A percentile compares a stretch with the other conserved stretches of the same genome.
These are phyloP conservation scores for Zosterops hypoxanthus DNA, from an alignment of 2,113 vertebrate species.

Conservation along the genomic window DNA sequence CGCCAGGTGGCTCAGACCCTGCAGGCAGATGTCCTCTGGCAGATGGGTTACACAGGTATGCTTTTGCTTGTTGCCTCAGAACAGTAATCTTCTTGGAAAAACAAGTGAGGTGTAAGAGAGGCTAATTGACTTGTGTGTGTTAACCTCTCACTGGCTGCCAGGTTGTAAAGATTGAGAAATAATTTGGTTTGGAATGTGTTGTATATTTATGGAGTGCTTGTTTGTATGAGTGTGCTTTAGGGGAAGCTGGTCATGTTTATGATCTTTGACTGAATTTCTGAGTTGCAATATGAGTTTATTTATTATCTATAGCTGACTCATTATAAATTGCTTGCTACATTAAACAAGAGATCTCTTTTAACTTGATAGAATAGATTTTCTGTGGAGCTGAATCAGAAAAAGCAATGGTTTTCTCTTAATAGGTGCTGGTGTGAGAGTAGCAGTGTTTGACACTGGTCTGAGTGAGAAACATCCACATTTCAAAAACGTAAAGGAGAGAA, in stretches of 20 bases:
- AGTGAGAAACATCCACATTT: constrained; percentile 98
- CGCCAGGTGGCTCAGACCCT: constrained; percentile 96
- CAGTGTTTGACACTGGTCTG: constrained; percentile 96
- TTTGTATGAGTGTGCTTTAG: not conserved
- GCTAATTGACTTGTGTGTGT: not conserved
- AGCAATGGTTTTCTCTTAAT: not conserved
- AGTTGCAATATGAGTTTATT: not conserved
- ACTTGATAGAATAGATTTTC: not conserved
- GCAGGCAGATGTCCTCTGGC: constrained; percentile 97
- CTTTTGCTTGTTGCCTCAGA: not conserved
- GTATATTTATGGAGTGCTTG: not conserved
- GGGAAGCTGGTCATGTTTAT: not conserved
- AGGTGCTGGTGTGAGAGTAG: constrained; percentile 95
- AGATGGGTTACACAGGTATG: constrained; percentile 96
- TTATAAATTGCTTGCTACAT: not conserved
- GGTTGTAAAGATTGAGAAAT: not conserved
- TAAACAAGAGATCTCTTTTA: not conserved
- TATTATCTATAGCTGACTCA: not conserved
- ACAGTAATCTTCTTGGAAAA: not conserved
- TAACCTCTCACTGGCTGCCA: not conserved
- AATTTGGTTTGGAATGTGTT: not conserved
- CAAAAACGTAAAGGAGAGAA: constrained; percentile 98
- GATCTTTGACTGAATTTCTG: not conserved
- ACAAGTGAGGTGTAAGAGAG: not conserved
- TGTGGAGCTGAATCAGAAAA: not conserved